phyloP scores from a whole-genome alignment of 1,140 invertebrate genomes.

The Drosophila santomea region DNA sequence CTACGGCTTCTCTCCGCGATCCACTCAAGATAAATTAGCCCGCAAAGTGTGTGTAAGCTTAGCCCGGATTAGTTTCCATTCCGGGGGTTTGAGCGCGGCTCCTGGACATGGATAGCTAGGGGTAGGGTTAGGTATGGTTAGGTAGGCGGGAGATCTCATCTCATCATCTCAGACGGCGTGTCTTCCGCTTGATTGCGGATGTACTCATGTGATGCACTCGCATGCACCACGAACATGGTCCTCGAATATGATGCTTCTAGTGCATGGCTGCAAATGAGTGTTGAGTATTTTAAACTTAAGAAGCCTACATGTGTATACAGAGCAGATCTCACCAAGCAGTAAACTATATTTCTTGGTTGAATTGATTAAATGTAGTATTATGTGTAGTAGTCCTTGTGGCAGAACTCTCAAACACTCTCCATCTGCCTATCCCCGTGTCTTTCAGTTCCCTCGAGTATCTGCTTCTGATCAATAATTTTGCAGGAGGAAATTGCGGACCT shows the following conservation, averaged over 20 bases:
- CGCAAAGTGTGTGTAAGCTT: slow-evolving; percentile 79
- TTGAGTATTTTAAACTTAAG: too few relatives aligned
- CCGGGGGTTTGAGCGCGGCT: slow-evolving; percentile 13
- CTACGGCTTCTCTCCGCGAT: slow-evolving; percentile 45
- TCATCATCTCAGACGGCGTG: slow-evolving; percentile 49
- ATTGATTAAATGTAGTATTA: too few relatives aligned
- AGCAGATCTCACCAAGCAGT: neutral
- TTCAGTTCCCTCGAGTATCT: neutral
- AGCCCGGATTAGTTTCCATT: slow-evolving; percentile 50
- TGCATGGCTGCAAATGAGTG: too few relatives aligned
- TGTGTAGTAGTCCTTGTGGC: too few relatives aligned
- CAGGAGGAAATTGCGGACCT: neutral
- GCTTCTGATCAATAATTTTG: slow-evolving; percentile 1
- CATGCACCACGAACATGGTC: too few relatives aligned
- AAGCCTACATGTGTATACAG: too few relatives aligned
- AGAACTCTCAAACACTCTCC: too few relatives aligned
- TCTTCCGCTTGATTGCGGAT: slow-evolving; percentile 52
- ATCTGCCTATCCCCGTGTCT: too few relatives aligned
- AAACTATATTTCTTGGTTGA: too few relatives aligned
- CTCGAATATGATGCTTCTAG: too few relatives aligned
- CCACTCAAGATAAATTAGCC: slow-evolving; percentile 79
- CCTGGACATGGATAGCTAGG: neutral
- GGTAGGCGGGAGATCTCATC: neutral
- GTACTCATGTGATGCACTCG: too few relatives aligned
- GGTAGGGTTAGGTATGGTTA: neutral